Conservation (phyloP, 2,888 invertebrate genomes). For the Magallana nippona region DNA sequence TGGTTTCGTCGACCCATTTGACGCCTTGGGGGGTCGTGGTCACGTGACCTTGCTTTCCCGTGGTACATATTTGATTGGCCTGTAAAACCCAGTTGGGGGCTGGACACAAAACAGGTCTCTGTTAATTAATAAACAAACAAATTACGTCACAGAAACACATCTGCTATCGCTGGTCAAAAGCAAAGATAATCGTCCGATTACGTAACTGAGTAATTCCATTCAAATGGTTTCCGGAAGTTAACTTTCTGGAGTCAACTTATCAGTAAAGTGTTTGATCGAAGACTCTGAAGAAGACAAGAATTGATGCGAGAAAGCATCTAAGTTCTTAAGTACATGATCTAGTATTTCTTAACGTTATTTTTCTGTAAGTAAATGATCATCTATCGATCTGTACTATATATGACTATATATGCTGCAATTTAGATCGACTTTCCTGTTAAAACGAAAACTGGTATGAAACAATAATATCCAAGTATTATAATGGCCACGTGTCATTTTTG, state of each 20-base stretch:
- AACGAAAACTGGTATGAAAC: too few species aligned
- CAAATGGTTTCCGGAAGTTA: background rate
- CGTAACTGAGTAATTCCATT: background rate
- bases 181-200: background rate
- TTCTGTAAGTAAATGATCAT: too few species aligned
- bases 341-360: too few species aligned
- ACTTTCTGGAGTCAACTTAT: background rate
- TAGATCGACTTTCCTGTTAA: too few species aligned
- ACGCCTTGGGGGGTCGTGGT: constrained; percentile 9
- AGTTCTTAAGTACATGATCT: too few species aligned
- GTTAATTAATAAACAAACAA: constrained; percentile 25
- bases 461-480: too few species aligned
- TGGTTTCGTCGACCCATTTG: constrained; percentile 14
- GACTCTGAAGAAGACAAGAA: too few species aligned
- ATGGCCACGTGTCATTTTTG: too few species aligned
- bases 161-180: background rate
- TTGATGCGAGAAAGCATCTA: too few species aligned
- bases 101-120: background rate
- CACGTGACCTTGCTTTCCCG: constrained; percentile 10
- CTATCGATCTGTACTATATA: too few species aligned
- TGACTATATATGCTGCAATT: too few species aligned
- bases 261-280: too few species aligned
- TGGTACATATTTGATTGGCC: background rate
- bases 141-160: background rate
- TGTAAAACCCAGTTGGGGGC: background rate